Base-by-base conservation (phyloP, 2,113 vertebrate species). In the Choloepus hoffmanni region DNA sequence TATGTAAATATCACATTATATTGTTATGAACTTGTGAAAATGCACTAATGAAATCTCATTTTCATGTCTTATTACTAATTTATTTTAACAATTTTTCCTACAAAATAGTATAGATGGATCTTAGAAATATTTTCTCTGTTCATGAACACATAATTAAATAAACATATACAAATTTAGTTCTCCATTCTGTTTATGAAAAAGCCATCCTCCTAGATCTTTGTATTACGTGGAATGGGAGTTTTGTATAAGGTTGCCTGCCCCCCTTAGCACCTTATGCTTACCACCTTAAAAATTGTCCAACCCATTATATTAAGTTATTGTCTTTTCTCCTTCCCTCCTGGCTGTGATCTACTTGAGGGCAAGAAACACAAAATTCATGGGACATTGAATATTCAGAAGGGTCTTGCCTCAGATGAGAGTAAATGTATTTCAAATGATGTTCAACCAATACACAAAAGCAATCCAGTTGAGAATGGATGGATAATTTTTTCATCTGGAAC, bases 1-100 rank as follows among this genome's bases (percentile, higher is more conserved):
- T 63, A 63, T 43, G 7, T 86, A 85, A 68, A 50, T 83, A 65
- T 11, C 23, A 89, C 24, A 76, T 68, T 77, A 58, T 16, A 23
- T 84, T 94, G 24, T 65, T 58, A 67, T 48, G 74, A 87, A 82
- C 4, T 92, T 87, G 16, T 76, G 50, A 92, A 82, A 82, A 18
- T 33, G 14, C 11, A 5, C 13, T 48, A 16, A 74, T 33, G 30
- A 82, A 76, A 83, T 60, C 11, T 1, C 11, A 1, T 30, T 36
- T 48, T 85, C 60, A 85, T 28, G 21, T 78, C 84, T 77, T 55
- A 85, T 60, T 58, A 53, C 28, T 79, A 28, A 73, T 36, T 78
- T 23, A 60, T 36, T 40, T 62, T 53, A 30, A 58, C 28, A 74
- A 4, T 50, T 28, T 73, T 81, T 50, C 13, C 24, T 50, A 74